Conservation (phyloP, 2,113 vertebrate species). For the Paradoxurus hermaphroditus region DNA sequence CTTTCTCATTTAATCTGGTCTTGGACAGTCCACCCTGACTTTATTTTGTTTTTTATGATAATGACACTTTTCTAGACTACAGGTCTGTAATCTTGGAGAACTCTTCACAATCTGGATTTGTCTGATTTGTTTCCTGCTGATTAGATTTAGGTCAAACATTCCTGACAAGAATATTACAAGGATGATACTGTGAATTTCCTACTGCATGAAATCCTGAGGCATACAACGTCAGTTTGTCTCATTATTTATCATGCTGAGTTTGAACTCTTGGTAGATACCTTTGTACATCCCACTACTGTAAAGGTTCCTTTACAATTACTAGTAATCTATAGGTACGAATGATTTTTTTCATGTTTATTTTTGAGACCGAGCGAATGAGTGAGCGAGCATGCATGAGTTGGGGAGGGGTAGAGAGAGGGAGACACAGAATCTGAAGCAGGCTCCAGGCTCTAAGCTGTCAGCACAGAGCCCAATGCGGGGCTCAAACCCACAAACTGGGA, state of each 20-base stretch:
- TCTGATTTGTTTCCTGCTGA: not conserved
- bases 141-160: constrained; percentile 26
- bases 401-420: too few relatives aligned
- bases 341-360: not conserved
- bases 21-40: not conserved
- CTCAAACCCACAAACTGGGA: too few relatives aligned
- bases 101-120: not conserved
- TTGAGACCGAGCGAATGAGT: too few relatives aligned
- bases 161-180: not conserved
- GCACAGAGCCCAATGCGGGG: too few relatives aligned
- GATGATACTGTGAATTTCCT: not conserved
- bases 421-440: too few relatives aligned
- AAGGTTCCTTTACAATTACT: not conserved
- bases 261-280: not conserved
- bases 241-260: not conserved
- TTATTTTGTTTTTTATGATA: not conserved
- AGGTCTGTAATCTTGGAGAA: not conserved
- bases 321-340: not conserved
- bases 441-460: too few relatives aligned
- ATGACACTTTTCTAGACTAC: constrained; percentile 6
- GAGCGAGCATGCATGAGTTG: too few relatives aligned
- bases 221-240: not conserved
- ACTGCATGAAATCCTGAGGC: not conserved
- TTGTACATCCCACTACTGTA: not conserved
- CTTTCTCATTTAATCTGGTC: not conserved